phyloP scores from a whole-genome alignment of 2,888 invertebrate genomes.

The Melanophora roralis region DNA sequence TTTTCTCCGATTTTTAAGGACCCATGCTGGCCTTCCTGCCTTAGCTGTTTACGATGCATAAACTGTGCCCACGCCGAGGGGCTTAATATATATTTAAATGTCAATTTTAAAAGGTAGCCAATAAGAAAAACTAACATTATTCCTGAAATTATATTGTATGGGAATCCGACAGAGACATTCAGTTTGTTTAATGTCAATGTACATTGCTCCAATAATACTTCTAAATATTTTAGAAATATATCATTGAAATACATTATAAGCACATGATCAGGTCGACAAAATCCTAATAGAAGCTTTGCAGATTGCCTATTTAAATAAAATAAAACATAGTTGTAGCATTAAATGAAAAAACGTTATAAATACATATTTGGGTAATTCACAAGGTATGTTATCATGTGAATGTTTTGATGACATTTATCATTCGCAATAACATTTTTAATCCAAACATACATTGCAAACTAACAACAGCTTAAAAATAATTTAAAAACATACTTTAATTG shows the following conservation, averaged over 20 bases:
- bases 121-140: constrained; percentile 66
- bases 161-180: constrained; percentile 68
- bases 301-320: constrained; percentile 67
- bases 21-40: not conserved
- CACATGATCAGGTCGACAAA: constrained; percentile 74
- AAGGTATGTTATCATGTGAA: too few relatives aligned
- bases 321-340: not conserved
- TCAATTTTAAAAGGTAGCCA: constrained; percentile 66
- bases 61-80: constrained; percentile 69
- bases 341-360: too few relatives aligned
- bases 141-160: constrained; percentile 67
- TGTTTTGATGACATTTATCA: too few relatives aligned
- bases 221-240: constrained; percentile 70
- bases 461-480: not conserved
- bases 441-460: not conserved
- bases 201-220: constrained; percentile 68
- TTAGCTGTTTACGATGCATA: constrained; percentile 11
- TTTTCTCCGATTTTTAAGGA: constrained; percentile 41
- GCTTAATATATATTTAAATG: constrained; percentile 71
- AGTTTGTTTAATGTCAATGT: constrained; percentile 62
- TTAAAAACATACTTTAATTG: constrained; percentile 63
- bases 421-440: too few relatives aligned
- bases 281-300: constrained; percentile 66
- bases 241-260: constrained; percentile 71
- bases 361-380: too few relatives aligned